phyloP scores from a whole-genome alignment of 2,113 vertebrate genomes.

The Brienomyrus longianalis region DNA sequence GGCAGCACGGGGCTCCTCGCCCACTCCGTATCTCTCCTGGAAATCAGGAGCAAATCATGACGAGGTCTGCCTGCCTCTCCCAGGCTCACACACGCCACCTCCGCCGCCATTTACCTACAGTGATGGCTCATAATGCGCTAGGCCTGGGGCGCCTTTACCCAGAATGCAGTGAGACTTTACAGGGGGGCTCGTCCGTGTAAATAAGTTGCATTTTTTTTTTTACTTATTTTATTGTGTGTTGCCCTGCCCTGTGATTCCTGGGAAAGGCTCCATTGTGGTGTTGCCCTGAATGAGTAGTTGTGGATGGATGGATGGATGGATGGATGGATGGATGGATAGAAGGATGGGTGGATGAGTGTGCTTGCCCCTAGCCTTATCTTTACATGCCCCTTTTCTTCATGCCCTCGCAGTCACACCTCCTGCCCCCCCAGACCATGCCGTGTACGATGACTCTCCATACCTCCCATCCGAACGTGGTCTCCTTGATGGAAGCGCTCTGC shows the following conservation, averaged over 20 bases:
- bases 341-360: neutral
- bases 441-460: constrained; percentile 57
- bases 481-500: constrained; percentile 72
- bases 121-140: neutral
- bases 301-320: neutral
- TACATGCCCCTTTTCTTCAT: neutral
- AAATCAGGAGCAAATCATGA: neutral
- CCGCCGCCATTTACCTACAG: neutral
- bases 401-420: neutral
- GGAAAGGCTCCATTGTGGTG: neutral
- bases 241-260: neutral
- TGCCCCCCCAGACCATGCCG: neutral
- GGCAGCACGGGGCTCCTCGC: constrained; percentile 22
- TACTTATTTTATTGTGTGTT: neutral
- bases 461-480: constrained; percentile 91
- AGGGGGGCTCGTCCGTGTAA: neutral
- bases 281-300: neutral
- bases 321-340: neutral
- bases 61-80: neutral
- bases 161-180: neutral
- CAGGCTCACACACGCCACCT: neutral
- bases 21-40: neutral
- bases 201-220: neutral
- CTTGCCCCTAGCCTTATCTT: neutral
- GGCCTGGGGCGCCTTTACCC: neutral